These are phyloP conservation scores for Griposia aprilina DNA, from an alignment of 2,888 invertebrate species.

Conservation along the genomic window DNA sequence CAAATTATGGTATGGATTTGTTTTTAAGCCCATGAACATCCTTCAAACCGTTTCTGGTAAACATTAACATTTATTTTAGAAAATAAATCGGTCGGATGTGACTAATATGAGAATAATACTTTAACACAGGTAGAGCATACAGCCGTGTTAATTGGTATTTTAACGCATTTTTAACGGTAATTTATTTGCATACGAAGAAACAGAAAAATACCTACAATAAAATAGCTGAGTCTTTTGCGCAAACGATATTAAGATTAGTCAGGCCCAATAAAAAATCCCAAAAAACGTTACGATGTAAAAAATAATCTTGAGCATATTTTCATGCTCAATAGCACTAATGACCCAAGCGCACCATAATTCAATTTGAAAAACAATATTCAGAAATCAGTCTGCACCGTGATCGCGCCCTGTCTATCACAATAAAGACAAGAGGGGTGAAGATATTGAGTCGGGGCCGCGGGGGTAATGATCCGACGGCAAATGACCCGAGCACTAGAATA, in stretches of 20 bases:
- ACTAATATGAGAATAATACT: no score
- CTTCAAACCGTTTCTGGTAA: no score
- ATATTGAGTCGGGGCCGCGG: conserved; percentile 64
- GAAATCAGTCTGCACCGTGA: conserved; percentile 37
- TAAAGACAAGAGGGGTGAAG: conserved; percentile 64
- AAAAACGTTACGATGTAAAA: neutral
- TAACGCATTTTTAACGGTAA: no score
- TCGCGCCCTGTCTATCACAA: conserved; percentile 54
- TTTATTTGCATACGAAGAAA: no score
- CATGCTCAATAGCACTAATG: conserved; percentile 27
- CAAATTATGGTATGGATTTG: no score
- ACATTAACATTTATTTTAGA: no score
- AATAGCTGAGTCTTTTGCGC: neutral
- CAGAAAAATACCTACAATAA: no score
- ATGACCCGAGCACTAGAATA: conserved; percentile 60
- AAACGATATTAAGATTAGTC: neutral
- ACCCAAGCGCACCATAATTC: conserved; percentile 16
- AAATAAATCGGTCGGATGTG: no score
- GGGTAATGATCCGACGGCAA: conserved; percentile 71
- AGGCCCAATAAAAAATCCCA: neutral
- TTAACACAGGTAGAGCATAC: no score
- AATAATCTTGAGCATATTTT: conserved; percentile 13
- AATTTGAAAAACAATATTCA: conserved; percentile 45
- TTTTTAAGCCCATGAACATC: no score
- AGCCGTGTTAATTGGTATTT: no score